Conservation (phyloP, 2,113 vertebrate genomes). For the Phaethon lepturus region DNA sequence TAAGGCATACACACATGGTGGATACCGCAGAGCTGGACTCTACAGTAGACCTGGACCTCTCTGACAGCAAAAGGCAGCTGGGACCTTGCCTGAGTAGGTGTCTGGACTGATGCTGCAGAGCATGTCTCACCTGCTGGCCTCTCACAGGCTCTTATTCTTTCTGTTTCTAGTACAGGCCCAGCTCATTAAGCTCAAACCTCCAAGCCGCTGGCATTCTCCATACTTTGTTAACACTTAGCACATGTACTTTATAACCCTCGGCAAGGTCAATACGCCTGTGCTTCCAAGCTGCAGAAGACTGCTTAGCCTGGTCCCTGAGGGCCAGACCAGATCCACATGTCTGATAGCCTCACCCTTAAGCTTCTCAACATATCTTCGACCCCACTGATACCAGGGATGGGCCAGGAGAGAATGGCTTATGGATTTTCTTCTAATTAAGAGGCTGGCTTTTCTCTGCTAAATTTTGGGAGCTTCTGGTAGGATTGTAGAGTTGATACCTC, state of each 20-base stretch:
- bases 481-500: not conserved
- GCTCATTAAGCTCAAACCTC: not conserved
- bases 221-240: accelerated
- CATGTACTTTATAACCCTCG: not conserved
- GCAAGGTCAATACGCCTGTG: not conserved
- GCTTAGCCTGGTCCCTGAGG: not conserved
- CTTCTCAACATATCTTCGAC: not conserved
- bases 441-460: not conserved
- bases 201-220: not conserved
- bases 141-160: not conserved
- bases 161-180: not conserved
- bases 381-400: not conserved
- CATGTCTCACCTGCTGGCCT: not conserved
- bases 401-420: not conserved
- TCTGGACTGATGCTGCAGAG: not conserved
- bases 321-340: not conserved
- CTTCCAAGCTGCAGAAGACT: not conserved
- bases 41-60: not conserved
- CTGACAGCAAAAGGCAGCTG: not conserved
- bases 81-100: not conserved
- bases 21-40: not conserved
- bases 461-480: not conserved
- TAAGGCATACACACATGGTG: not conserved
- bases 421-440: not conserved
- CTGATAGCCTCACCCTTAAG: not conserved